Evolutionary conservation across 2,888 invertebrate genomes (phyloP).

Genomic region (Hydraecia micacea): DNA sequence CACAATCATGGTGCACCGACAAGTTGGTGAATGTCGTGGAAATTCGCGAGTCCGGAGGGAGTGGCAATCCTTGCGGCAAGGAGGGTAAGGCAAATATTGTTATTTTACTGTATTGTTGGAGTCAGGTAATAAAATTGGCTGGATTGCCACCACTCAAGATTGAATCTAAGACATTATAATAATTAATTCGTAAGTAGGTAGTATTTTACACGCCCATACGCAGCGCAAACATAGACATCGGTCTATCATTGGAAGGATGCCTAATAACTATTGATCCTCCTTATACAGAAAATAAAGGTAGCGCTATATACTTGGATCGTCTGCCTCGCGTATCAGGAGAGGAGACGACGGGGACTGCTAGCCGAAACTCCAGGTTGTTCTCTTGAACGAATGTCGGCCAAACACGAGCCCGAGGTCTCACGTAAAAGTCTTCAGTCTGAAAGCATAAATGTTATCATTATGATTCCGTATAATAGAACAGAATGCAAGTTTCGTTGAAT

Average conservation of each 20-base stretch:
- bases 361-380: conserved; percentile 47
- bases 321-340: conserved; percentile 23
- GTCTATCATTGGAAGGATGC: not conserved
- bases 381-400: conserved; percentile 36
- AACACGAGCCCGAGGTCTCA: conserved; percentile 52
- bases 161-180: not conserved
- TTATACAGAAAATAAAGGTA: not conserved
- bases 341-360: conserved; percentile 43
- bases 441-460: not conserved
- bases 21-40: not conserved
- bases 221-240: too few species aligned
- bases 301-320: conserved; percentile 23
- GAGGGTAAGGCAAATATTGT: not conserved
- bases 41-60: not conserved
- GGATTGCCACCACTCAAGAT: not conserved
- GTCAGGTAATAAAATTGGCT: not conserved
- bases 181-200: not conserved
- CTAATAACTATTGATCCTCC: not conserved
- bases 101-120: not conserved
- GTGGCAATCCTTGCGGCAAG: not conserved
- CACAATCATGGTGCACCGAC: not conserved
- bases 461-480: not conserved
- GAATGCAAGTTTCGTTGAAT: not conserved
- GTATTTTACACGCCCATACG: not conserved
- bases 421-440: conserved; percentile 56